Conservation (phyloP, 2,888 invertebrate species). For the Tetranychus truncatus region DNA sequence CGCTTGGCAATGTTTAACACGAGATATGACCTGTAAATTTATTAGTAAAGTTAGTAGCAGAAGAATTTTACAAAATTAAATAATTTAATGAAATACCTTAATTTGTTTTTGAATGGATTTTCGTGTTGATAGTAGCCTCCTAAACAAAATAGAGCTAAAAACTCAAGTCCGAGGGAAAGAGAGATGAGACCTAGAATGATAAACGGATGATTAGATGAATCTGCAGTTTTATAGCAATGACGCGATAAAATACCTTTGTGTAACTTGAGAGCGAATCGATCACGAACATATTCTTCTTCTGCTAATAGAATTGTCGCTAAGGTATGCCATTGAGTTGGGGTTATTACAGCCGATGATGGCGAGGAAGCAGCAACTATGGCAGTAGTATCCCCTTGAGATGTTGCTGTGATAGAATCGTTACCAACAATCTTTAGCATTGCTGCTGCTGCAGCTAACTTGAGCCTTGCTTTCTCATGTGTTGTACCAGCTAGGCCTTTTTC, state of each 20-base stretch:
- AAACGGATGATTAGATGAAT: too few species aligned
- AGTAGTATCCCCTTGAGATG: slow-evolving; percentile 8
- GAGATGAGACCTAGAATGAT: slow-evolving; percentile 34
- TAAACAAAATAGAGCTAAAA: slow-evolving; percentile 84
- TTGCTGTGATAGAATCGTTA: slow-evolving; percentile 38
- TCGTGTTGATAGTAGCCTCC: slow-evolving; percentile 41
- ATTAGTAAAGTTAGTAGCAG: background rate
- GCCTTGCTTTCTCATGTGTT: slow-evolving; percentile 70
- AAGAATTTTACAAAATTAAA: background rate
- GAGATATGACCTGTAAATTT: slow-evolving; percentile 37
- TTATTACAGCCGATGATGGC: slow-evolving; percentile 16
- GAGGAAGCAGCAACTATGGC: background rate
- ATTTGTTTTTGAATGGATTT: slow-evolving; percentile 16
- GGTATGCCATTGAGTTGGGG: slow-evolving; percentile 21
- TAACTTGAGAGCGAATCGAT: slow-evolving; percentile 69
- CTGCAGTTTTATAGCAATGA: background rate
- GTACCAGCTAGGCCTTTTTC: slow-evolving; percentile 35
- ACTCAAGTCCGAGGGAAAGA: slow-evolving; percentile 61
- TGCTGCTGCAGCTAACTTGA: slow-evolving; percentile 75
- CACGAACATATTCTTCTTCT: slow-evolving; percentile 43
- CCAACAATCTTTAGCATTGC: slow-evolving; percentile 93
- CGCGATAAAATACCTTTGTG: slow-evolving; percentile 50
- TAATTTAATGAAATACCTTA: slow-evolving; percentile 3
- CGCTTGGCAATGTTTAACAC: slow-evolving; percentile 66
- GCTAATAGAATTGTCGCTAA: slow-evolving; percentile 21